Conservation (phyloP, 2,797 vertebrate species). For the Sitta carolinensis region DNA sequence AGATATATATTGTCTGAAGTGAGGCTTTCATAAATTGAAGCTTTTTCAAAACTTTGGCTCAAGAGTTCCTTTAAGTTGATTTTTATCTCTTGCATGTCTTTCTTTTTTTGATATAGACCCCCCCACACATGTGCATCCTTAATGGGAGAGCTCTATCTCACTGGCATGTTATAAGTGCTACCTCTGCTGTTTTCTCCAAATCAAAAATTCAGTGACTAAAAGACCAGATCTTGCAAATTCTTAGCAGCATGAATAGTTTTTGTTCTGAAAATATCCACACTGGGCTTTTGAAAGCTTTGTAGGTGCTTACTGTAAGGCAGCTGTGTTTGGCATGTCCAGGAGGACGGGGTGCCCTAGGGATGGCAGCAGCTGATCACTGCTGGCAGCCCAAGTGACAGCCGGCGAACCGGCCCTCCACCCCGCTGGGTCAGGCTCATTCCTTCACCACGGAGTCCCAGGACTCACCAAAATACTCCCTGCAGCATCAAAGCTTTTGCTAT, state of each 20-base stretch:
- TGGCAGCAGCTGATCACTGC: neutral
- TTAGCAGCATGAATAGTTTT: neutral
- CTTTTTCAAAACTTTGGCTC: neutral
- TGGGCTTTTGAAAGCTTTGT: neutral
- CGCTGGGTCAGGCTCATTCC: neutral
- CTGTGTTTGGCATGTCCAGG: neutral
- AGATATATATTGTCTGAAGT: neutral
- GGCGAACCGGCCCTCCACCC: neutral
- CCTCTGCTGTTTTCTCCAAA: neutral
- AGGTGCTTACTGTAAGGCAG: neutral
- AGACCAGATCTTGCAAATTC: neutral
- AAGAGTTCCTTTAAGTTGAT: neutral
- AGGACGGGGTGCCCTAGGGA: neutral
- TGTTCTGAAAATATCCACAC: neutral
- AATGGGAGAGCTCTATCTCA: neutral
- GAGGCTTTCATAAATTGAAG: neutral
- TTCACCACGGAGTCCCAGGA: neutral
- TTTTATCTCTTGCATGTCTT: neutral
- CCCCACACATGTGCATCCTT: neutral
- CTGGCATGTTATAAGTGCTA: neutral
- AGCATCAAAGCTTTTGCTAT: neutral
- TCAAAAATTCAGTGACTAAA: neutral
- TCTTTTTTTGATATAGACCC: neutral
- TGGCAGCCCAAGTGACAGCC: fast-evolving
- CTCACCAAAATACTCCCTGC: neutral